A percentile compares a stretch with the other conserved stretches of the same genome.
These are phyloP conservation scores for Hydropsyche betteni DNA, from an alignment of 2,888 invertebrate genomes.

Conservation along the genomic window DNA sequence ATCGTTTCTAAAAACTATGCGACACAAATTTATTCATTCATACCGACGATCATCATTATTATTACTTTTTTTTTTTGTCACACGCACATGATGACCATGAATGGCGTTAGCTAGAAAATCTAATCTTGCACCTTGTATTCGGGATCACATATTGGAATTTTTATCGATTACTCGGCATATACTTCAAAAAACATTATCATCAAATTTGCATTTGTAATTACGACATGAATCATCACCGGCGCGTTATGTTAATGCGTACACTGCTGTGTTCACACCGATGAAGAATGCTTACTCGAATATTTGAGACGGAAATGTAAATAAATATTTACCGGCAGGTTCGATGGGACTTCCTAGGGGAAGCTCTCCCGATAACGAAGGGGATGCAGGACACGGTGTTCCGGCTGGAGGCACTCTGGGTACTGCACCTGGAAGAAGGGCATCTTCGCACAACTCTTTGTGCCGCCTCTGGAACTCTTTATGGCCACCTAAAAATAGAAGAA, in stretches of 20 bases:
- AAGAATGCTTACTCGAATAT: too few species aligned
- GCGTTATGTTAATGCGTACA: too few species aligned
- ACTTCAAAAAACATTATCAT: neutral
- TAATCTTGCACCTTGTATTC: neutral
- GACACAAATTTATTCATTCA: too few species aligned
- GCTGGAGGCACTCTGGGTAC: slow-evolving; percentile 58
- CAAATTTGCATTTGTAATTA: slow-evolving; percentile 22
- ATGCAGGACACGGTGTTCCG: slow-evolving; percentile 62
- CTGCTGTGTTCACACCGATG: too few species aligned
- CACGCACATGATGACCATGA: too few species aligned
- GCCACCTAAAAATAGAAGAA: slow-evolving; percentile 66
- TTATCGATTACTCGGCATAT: neutral
- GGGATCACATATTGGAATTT: neutral
- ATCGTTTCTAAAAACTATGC: too few species aligned
- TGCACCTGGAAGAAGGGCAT: slow-evolving; percentile 66
- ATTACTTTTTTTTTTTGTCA: too few species aligned
- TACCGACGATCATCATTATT: too few species aligned
- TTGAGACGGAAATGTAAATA: neutral
- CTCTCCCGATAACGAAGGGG: slow-evolving; percentile 59
- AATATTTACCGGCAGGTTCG: slow-evolving; percentile 49
- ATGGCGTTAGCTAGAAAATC: too few species aligned
- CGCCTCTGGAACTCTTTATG: slow-evolving; percentile 76
- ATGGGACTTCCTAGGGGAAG: slow-evolving; percentile 47
- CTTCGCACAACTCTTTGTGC: slow-evolving; percentile 78
- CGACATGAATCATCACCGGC: slow-evolving; percentile 9